Base-by-base conservation (phyloP, 2,888 invertebrate species). In the Itoplectis maculator region DNA sequence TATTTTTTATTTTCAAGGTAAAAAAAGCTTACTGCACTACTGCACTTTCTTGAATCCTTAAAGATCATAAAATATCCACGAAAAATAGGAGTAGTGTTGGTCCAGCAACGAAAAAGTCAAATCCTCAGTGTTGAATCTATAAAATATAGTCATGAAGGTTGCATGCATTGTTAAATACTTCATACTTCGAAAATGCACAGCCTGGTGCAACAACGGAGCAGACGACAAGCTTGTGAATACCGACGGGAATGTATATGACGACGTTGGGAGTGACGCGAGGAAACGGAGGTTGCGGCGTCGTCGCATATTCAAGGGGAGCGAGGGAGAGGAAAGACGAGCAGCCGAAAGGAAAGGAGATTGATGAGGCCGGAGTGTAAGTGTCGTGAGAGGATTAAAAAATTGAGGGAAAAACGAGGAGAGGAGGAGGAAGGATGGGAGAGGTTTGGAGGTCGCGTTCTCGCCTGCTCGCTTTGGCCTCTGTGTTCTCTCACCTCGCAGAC, bases 301-400 rank as follows among this genome's bases (percentile, higher is more conserved):
- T 35, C n/a, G 2, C n/a, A n/a, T 29, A 35, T 3, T 2, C 0
- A 13, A 73, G 18, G 47, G 8, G 59, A 35, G 74, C 42, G 29
- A 49, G 63, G 37, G 65, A 61, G 56, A 70, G 73, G 69, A 66
- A 84, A 73, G 63, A 61, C 29, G 65, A 63, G 63, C 59, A 76
- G 37, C 77, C 49, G 80, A 15, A 59, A 47, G 29, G 51, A 73
- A 76, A 63, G 70, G 86, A 90, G 89, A 90, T 90, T 89, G 89
- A 90, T 90, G 89, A 88, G 84, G 68, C 85, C 35, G 63, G 78
- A 82, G 75, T 84, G 86, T 84, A 75, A 83, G 87, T 87, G 87
- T 86, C 86, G 86, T 72, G 82, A 83, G 82, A 82, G 85, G 85
- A 87, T 89, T 88, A 88, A 88, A 88, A 87, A 88, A 87, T 87